phyloP scores from a whole-genome alignment of 2,113 vertebrate species.

The Dasyornis broadbenti region DNA sequence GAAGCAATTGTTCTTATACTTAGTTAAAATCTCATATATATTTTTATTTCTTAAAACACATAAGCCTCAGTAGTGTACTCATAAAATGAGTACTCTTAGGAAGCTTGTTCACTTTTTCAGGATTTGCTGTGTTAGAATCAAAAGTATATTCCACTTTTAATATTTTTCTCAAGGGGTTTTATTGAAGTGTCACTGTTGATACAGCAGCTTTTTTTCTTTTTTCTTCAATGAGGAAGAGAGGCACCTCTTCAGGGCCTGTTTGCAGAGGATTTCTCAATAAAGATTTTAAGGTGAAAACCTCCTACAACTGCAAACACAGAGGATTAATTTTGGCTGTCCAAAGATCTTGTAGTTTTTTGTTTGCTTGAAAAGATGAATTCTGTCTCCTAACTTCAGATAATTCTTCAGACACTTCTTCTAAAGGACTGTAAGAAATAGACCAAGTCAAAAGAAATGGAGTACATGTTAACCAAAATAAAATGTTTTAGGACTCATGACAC shows the following conservation, averaged over 20 bases:
- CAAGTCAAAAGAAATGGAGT: not conserved
- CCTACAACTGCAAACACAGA: not conserved
- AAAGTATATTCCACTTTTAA: not conserved
- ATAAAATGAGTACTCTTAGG: not conserved
- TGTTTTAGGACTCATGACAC: not conserved
- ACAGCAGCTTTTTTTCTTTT: not conserved
- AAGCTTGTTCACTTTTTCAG: not conserved
- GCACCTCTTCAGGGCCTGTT: not conserved
- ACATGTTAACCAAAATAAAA: not conserved
- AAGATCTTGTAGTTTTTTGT: not conserved
- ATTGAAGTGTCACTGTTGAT: not conserved
- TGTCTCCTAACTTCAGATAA: not conserved
- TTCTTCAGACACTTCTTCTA: not conserved
- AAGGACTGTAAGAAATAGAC: not conserved
- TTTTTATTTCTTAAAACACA: not conserved
- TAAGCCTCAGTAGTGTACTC: not conserved
- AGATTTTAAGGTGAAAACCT: not conserved
- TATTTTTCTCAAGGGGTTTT: not conserved
- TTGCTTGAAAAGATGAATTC: not conserved
- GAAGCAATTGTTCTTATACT: not conserved
- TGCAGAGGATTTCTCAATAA: not conserved
- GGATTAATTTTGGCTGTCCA: not conserved
- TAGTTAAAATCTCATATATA: not conserved
- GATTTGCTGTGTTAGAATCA: not conserved
- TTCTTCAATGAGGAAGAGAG: not conserved